Base-by-base conservation (phyloP, 2,888 invertebrate genomes). In the Chrysolina haemoptera region DNA sequence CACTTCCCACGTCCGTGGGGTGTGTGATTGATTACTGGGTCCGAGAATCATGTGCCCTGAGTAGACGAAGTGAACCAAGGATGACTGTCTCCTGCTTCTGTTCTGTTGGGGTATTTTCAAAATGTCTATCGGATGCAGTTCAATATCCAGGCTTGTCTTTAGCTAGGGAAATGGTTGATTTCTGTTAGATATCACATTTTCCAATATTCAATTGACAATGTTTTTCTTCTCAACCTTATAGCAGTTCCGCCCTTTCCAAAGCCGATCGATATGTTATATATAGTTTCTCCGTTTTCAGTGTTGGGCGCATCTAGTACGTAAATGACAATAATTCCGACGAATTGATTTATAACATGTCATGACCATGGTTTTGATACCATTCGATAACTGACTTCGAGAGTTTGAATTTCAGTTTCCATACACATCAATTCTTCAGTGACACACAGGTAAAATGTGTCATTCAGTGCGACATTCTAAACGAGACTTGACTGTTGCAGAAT, bases 401-500 rank as follows among this genome's bases (percentile, higher is more conserved):
- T 43, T 12, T 9, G 43, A 12, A 43, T 43, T 43, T 2, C 43
- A 43, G 43, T 43, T 43, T 43, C 43, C 43, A 43, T 43, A 8
- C 12, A 43, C 9, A 43, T 43, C 43, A 43, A 43, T 43, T 8
- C 12, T n/a, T n/a, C 12, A 12, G 11, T 8, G 43, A 43, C 43
- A 43, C 12, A 12, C 43, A 43, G 43, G 43, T 43, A 43, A 43
- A 43, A 43, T 8, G 12, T 43, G 43, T 12, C 43, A 43, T 12
- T 43, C 11, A 43, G 1, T 43, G 43, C 43, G 1, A 43, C 12
- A 43, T 5, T 8, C 43, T 2, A 43, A 43, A 43, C 8, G 43
- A 43, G 8, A 43, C 43, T 43, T 43, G 43, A 43, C 62, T 22
- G 46, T 67, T 41, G 46, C 71, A 53, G 48, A 53, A 64, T 65